Conservation (phyloP, 2,888 invertebrate species). For the Encarsia formosa region DNA sequence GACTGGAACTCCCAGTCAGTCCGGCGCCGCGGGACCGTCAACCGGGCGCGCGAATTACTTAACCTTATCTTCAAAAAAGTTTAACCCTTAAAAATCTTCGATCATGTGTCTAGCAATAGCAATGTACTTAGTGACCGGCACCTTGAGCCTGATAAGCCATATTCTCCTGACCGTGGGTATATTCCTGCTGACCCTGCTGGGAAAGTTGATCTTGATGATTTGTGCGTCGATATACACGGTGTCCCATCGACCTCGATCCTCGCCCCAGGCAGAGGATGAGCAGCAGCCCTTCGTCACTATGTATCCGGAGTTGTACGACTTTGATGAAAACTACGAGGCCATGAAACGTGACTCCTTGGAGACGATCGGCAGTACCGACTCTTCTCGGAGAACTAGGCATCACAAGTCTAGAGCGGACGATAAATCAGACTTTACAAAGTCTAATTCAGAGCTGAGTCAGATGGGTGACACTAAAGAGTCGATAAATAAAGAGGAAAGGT, state of each 20-base stretch:
- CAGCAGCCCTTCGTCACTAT: conserved; percentile 35
- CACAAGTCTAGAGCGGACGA: too few species aligned
- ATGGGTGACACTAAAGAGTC: too few species aligned
- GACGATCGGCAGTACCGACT: conserved; percentile 31
- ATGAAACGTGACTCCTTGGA: conserved; percentile 37
- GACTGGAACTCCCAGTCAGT: not conserved
- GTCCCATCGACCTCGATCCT: not conserved
- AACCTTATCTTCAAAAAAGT: too few species aligned
- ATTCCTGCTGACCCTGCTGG: conserved; percentile 30
- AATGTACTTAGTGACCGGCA: conserved; percentile 35
- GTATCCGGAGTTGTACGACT: conserved; percentile 37
- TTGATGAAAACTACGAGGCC: conserved; percentile 34
- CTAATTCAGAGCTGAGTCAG: too few species aligned
- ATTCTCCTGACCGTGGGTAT: conserved; percentile 28
- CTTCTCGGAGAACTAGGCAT: too few species aligned
- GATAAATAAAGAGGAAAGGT: too few species aligned
- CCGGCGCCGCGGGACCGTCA: not conserved
- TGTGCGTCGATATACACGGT: conserved; percentile 32
- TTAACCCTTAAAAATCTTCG: not conserved
- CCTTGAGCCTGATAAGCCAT: conserved; percentile 31
- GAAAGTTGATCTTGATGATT: conserved; percentile 29
- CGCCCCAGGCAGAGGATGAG: too few species aligned
- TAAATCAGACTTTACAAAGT: too few species aligned
- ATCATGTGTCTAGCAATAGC: conserved; percentile 37
- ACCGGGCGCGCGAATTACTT: not conserved